These are phyloP conservation scores for Apogon talboti DNA, from an alignment of 2,797 vertebrate genomes.

Conservation along the genomic window DNA sequence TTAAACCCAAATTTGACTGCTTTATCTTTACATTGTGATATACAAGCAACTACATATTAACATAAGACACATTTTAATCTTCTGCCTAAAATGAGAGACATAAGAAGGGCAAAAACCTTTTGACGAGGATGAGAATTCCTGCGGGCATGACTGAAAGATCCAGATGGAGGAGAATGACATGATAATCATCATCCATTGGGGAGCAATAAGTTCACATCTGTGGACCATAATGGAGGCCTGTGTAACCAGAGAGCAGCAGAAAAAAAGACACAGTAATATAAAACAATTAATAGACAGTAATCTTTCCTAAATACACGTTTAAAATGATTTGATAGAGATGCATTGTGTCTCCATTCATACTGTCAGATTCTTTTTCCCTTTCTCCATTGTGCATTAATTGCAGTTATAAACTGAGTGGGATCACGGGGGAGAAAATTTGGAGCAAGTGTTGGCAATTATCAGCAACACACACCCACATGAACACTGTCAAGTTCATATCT, in stretches of 20 bases:
- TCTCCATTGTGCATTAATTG: neutral
- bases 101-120: constrained; percentile 64
- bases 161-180: constrained; percentile 31
- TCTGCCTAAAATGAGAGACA: neutral
- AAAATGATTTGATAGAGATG: neutral
- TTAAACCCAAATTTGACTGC: no score
- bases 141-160: constrained; percentile 22
- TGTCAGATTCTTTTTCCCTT: neutral
- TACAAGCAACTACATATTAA: neutral
- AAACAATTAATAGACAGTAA: neutral
- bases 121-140: constrained; percentile 18
- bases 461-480: neutral
- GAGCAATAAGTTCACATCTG: constrained; percentile 37
- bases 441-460: constrained; percentile 1
- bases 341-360: neutral
- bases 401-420: neutral
- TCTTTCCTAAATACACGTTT: neutral
- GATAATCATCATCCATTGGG: constrained; percentile 66
- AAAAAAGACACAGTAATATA: constrained; percentile 8
- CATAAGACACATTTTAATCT: neutral
- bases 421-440: constrained; percentile 4
- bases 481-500: neutral
- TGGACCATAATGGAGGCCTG: constrained; percentile 57
- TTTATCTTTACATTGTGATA: neutral
- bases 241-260: constrained; percentile 14